phyloP scores from a whole-genome alignment of 1,140 invertebrate genomes.

The Lasioglossum baleicum region DNA sequence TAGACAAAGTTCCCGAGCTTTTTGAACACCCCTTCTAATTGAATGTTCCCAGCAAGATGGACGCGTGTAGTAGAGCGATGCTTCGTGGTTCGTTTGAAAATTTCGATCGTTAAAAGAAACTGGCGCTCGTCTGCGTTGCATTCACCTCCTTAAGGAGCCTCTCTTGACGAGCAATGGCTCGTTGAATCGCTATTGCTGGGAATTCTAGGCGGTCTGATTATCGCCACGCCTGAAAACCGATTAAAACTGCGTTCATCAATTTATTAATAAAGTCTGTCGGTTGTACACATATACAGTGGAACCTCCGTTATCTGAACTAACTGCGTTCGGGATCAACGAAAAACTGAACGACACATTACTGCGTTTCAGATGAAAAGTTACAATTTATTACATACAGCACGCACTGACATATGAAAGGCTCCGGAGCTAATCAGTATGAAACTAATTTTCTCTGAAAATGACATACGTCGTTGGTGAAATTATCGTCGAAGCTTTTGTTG shows the following conservation, averaged over 20 bases:
- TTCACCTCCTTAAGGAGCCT: slow-evolving; percentile 49
- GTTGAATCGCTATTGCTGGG: slow-evolving; percentile 44
- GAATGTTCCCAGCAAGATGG: slow-evolving; percentile 25
- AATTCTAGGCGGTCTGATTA: slow-evolving; percentile 52
- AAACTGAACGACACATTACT: too few species aligned
- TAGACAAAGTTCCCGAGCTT: too few species aligned
- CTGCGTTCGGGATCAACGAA: too few species aligned
- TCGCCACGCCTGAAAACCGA: slow-evolving; percentile 1
- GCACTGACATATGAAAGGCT: too few species aligned
- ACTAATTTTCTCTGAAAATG: too few species aligned
- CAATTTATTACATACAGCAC: too few species aligned
- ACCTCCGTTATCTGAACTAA: too few species aligned
- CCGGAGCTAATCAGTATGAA: too few species aligned
- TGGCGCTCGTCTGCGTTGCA: slow-evolving; percentile 21
- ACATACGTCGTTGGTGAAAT: too few species aligned
- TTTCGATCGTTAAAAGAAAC: slow-evolving; percentile 66
- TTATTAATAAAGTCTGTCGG: background rate
- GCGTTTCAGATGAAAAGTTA: too few species aligned
- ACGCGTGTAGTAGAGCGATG: slow-evolving; percentile 61
- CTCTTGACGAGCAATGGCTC: slow-evolving; percentile 45
- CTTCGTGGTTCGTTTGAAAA: slow-evolving; percentile 65
- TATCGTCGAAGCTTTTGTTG: too few species aligned
- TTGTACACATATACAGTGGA: background rate
- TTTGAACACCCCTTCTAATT: background rate
- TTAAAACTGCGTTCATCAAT: background rate